Percentiles rank a stretch among this genome's conserved stretches.
Evolutionary conservation across 2,113 vertebrate genomes (phyloP).

Genomic region (Terrapene triunguis): DNA sequence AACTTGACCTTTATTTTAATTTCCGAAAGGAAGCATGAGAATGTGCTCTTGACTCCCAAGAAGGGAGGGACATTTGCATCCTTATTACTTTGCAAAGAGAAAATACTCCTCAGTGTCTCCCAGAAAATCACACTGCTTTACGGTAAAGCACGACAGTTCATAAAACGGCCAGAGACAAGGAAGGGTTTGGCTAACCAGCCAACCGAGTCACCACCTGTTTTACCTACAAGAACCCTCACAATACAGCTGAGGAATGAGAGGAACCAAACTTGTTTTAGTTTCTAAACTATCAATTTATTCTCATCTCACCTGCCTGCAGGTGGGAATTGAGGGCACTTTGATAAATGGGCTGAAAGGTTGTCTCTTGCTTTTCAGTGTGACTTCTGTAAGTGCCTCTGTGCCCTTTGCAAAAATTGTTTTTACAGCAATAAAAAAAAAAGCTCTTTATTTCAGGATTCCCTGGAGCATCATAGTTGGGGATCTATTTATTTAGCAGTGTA

Average conservation of each 20-base stretch:
- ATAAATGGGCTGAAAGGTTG: neutral
- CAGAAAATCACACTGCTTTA: slow-evolving; percentile 2
- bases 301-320: rapidly evolving
- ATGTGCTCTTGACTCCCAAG: slow-evolving; percentile 56
- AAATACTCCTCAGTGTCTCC: slow-evolving; percentile 41
- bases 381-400: neutral
- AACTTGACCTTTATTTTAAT: slow-evolving; percentile 73
- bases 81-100: slow-evolving; percentile 52
- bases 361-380: neutral
- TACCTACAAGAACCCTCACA: rapidly evolving
- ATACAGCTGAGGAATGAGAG: rapidly evolving
- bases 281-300: neutral
- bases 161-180: rapidly evolving
- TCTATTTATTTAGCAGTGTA: neutral
- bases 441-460: neutral
- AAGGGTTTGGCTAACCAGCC: rapidly evolving
- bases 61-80: slow-evolving; percentile 51
- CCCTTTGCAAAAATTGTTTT: neutral
- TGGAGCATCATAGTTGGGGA: neutral
- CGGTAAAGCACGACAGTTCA: slow-evolving; percentile 1
- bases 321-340: neutral
- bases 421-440: neutral
- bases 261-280: neutral
- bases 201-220: neutral
- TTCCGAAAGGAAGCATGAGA: slow-evolving; percentile 62